Conservation (phyloP, 2,888 invertebrate genomes). For the Lymantria dispar region DNA sequence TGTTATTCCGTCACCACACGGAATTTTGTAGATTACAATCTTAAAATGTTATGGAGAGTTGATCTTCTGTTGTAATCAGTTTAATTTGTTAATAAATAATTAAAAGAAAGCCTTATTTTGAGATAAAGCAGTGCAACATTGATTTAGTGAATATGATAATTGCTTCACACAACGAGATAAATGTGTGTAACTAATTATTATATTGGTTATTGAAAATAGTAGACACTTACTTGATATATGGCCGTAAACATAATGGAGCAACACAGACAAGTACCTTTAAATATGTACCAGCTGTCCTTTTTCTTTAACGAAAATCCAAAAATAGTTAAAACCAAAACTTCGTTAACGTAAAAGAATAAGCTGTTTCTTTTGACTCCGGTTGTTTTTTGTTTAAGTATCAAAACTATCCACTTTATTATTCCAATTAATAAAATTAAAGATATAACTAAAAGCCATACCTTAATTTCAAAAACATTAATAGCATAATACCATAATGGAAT, state of each 20-base stretch:
- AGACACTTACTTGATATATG: slow-evolving; percentile 46
- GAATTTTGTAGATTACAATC: too few relatives aligned
- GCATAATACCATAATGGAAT: slow-evolving; percentile 49
- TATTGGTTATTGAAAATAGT: too few relatives aligned
- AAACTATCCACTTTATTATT: slow-evolving; percentile 36
- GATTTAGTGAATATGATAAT: too few relatives aligned
- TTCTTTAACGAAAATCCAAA: slow-evolving; percentile 40
- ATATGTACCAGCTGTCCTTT: slow-evolving; percentile 23
- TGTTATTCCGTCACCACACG: too few relatives aligned
- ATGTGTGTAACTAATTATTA: too few relatives aligned
- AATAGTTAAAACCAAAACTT: slow-evolving; percentile 29
- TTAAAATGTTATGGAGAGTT: too few relatives aligned
- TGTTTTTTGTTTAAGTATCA: slow-evolving; percentile 17
- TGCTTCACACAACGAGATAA: too few relatives aligned
- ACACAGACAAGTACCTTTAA: slow-evolving; percentile 40
- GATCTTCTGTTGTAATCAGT: too few relatives aligned
- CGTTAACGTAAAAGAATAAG: slow-evolving; percentile 26
- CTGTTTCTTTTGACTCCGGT: slow-evolving; percentile 6
- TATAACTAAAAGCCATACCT: slow-evolving; percentile 20
- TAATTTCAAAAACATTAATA: slow-evolving; percentile 16
- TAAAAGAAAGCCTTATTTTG: too few relatives aligned
- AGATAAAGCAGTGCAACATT: too few relatives aligned
- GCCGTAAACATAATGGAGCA: slow-evolving; percentile 43
- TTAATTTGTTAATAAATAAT: too few relatives aligned
- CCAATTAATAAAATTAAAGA: slow-evolving; percentile 24